Evolutionary conservation across 2,113 vertebrate species (phyloP).

Genomic region (Amphiprion ocellaris): DNA sequence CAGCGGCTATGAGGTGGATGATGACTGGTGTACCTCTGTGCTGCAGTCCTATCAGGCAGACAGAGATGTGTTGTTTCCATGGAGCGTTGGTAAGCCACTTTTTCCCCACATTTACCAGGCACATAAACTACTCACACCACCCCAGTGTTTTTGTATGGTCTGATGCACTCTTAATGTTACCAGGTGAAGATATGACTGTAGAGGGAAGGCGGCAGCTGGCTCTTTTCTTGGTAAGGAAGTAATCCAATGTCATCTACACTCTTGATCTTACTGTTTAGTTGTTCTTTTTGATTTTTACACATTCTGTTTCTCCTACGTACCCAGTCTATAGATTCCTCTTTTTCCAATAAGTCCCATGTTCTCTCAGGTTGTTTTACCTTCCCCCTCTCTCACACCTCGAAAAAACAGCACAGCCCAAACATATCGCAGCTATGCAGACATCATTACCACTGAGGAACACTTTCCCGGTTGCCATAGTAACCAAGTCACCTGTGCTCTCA

Average conservation of each 20-base stretch:
- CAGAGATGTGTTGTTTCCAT: slow-evolving; percentile 86
- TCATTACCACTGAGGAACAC: slow-evolving; percentile 71
- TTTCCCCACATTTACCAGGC: slow-evolving; percentile 16
- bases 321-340: slow-evolving; percentile 37
- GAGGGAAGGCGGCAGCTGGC: slow-evolving; percentile 87
- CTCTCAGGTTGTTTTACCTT: background rate
- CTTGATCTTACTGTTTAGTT: background rate
- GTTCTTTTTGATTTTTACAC: slow-evolving; percentile 3
- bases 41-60: slow-evolving; percentile 90
- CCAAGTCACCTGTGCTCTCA: slow-evolving; percentile 79
- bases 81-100: slow-evolving; percentile 89
- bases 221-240: slow-evolving; percentile 88
- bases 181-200: slow-evolving; percentile 89
- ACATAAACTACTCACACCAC: slow-evolving; percentile 13
- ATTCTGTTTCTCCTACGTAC: background rate
- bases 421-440: slow-evolving; percentile 63
- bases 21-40: slow-evolving; percentile 92
- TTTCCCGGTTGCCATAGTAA: slow-evolving; percentile 74
- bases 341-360: slow-evolving; percentile 30
- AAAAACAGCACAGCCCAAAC: background rate
- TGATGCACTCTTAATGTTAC: slow-evolving; percentile 41
- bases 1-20: slow-evolving; percentile 89
- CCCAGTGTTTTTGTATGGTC: background rate
- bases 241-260: background rate
- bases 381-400: background rate